Percentiles rank a stretch among this genome's conserved stretches.
Evolutionary conservation across 2,113 vertebrate genomes (phyloP).

Genomic region (Scophthalmus maximus): DNA sequence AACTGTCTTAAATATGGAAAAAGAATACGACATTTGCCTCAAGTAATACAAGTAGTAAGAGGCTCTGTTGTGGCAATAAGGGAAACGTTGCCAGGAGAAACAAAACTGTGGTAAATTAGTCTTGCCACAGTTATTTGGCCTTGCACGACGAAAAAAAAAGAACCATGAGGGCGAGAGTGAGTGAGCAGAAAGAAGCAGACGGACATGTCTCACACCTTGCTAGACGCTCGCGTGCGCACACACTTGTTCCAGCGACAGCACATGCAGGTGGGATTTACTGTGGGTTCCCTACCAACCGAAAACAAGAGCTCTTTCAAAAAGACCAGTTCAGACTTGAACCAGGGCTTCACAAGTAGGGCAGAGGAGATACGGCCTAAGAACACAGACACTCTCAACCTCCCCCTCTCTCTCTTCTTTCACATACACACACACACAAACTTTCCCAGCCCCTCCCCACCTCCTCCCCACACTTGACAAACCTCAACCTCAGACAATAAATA

Average conservation of each 20-base stretch:
- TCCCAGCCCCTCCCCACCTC: slow-evolving; percentile 20
- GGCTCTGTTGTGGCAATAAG: neutral
- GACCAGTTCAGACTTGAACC: slow-evolving; percentile 71
- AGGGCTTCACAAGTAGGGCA: slow-evolving; percentile 42
- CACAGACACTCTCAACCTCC: slow-evolving; percentile 1
- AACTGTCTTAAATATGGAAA: too few species aligned
- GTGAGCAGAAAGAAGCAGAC: slow-evolving; percentile 23
- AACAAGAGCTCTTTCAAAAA: slow-evolving; percentile 7
- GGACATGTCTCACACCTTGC: slow-evolving; percentile 43
- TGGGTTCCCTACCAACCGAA: slow-evolving; percentile 9
- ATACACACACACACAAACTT: slow-evolving; percentile 21
- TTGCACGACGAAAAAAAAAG: slow-evolving; percentile 18
- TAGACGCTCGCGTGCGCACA: slow-evolving; percentile 30
- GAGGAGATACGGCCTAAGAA: slow-evolving; percentile 60
- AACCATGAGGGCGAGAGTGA: slow-evolving; percentile 35
- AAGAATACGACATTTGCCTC: too few species aligned
- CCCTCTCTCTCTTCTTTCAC: neutral
- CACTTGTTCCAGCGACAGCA: slow-evolving; percentile 17
- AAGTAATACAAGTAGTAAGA: too few species aligned
- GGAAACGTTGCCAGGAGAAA: neutral
- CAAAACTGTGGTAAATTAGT: slow-evolving; percentile 23
- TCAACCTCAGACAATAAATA: slow-evolving; percentile 71
- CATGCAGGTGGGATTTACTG: slow-evolving; percentile 58
- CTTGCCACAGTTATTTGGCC: too few species aligned
- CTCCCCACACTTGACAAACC: slow-evolving; percentile 61